Evolutionary conservation across 2,888 invertebrate genomes (phyloP), one percentile per base, ranked within the genome.

Genomic region (Andrena praecox): DNA sequence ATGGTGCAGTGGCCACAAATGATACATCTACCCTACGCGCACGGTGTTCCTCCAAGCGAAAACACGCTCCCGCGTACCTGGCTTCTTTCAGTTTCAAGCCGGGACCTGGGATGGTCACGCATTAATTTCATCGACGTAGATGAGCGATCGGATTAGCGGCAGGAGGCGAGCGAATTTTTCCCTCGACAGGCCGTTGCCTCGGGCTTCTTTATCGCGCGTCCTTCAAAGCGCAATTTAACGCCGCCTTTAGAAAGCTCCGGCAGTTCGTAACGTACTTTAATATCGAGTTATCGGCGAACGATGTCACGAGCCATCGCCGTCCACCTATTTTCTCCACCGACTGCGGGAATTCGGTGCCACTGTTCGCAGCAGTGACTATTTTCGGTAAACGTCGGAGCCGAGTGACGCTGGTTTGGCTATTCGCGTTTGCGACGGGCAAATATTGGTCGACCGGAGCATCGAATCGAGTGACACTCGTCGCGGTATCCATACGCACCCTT

Each of bases 241-340:
- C 27, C 24, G 20, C 24, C 24, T 20, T 42, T 12, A 10, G 1
- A n/a, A 31, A 31, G n/a, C 33, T 35, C 35, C 6, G 33, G n/a
- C 33, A 31, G 60, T 8, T 29, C 33, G 20, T 8, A 8, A 12
- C 62, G 62, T 35, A 20, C 20, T 62, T 62, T 62, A 35, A 35
- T 62, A 62, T 62, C 62, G 62, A 62, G 62, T 62, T 62, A 62
- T 35, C 10, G 35, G 62, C 62, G 62, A 35, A 35, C 62, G 35
- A 35, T 62, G 62, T 62, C 35, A 20, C 42, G 42, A 12, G 42
- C 42, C 12, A 16, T 42, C 42, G 42, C 2, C 54, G 8, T 7
- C 8, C 24, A 24, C 20, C 8, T 1, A 8, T 54, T 8, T 8
- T 20, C 20, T 24, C 3, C 20, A 27, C 20, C 54, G 20, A 56